Evolutionary conservation across 2,113 vertebrate genomes (phyloP).

Genomic region (Plecturocebus donacophilus): DNA sequence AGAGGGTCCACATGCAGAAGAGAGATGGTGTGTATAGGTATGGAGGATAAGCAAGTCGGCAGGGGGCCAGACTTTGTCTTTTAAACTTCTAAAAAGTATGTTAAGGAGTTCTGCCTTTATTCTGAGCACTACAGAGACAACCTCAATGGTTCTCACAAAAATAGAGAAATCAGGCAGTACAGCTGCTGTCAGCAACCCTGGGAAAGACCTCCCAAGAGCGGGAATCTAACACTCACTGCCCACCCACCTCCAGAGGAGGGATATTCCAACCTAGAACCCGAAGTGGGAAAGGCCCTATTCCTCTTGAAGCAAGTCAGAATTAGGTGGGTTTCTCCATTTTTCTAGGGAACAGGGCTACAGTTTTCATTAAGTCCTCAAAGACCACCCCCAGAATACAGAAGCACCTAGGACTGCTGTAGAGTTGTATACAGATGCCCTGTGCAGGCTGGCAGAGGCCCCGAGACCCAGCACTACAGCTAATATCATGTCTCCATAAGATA

Average conservation of each 20-base stretch:
- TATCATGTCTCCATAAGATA: rapidly evolving
- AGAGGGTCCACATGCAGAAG: rapidly evolving
- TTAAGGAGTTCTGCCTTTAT: background rate
- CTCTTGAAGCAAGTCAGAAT: background rate
- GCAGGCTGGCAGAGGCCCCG: background rate
- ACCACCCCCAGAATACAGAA: rapidly evolving
- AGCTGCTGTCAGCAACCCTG: background rate
- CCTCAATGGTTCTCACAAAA: background rate
- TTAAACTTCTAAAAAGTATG: background rate
- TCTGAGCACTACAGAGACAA: background rate
- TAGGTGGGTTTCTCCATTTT: background rate
- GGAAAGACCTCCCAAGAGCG: too few relatives aligned
- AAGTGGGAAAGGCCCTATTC: too few relatives aligned
- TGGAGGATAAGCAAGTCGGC: background rate
- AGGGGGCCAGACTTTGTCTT: background rate
- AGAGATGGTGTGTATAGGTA: rapidly evolving
- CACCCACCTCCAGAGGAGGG: background rate
- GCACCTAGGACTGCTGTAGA: background rate
- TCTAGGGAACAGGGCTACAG: background rate
- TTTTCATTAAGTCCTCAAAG: background rate
- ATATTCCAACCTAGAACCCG: background rate
- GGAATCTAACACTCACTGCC: background rate
- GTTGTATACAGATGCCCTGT: background rate
- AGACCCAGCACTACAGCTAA: background rate
- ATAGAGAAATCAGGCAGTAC: background rate